These are phyloP conservation scores for Norana najaformis DNA, from an alignment of 2,888 invertebrate genomes.

Conservation along the genomic window DNA sequence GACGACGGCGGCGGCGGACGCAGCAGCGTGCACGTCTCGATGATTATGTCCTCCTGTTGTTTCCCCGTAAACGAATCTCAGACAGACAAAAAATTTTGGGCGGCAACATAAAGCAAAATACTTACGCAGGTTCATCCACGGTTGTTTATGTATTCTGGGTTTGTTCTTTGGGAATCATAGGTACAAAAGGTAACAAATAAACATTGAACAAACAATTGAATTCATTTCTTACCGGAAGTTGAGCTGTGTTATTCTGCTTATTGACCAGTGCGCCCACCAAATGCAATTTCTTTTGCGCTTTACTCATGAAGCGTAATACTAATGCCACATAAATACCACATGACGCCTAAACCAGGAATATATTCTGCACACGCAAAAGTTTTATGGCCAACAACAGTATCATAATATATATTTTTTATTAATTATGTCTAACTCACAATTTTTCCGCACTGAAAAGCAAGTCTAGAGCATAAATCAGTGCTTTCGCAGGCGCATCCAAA, in stretches of 20 bases:
- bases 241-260: background rate
- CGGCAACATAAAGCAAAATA: background rate
- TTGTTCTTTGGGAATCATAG: background rate
- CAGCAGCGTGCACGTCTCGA: background rate
- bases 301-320: background rate
- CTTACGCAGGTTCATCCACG: background rate
- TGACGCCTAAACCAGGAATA: no score
- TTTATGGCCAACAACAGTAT: background rate
- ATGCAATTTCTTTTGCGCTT: background rate
- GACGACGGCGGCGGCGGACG: background rate
- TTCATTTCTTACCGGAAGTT: slow-evolving; percentile 13
- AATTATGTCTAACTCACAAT: no score
- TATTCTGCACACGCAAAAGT: no score
- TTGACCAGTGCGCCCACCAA: background rate
- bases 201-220: background rate
- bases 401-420: background rate
- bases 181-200: background rate
- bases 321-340: no score
- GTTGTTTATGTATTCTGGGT: background rate
- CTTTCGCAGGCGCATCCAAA: no score
- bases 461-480: no score
- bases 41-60: background rate
- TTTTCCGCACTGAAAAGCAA: no score
- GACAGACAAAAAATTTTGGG: background rate
- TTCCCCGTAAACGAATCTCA: background rate